Conservation (phyloP, 2,113 vertebrate genomes). For the Promerops cafer region DNA sequence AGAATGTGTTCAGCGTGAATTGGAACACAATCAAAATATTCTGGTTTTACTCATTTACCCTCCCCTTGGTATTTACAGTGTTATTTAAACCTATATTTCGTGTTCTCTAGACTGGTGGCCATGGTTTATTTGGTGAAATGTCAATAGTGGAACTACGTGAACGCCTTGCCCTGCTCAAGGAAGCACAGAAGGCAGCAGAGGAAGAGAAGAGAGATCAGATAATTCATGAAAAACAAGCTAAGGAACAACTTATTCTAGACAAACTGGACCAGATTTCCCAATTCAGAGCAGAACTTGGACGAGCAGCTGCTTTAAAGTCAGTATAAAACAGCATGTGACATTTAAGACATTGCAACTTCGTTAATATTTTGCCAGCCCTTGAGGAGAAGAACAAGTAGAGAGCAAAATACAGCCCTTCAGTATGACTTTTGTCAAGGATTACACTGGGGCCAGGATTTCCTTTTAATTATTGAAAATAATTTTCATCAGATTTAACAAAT, state of each 20-base stretch:
- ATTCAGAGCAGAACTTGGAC: slow-evolving; percentile 72
- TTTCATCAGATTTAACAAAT: slow-evolving; percentile 2
- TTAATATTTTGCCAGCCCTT: slow-evolving; percentile 19
- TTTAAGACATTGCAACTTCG: neutral
- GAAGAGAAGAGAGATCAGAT: slow-evolving; percentile 81
- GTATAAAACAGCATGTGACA: slow-evolving; percentile 48
- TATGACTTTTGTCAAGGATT: neutral
- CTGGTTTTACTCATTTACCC: neutral
- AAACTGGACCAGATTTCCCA: slow-evolving; percentile 77
- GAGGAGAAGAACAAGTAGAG: neutral
- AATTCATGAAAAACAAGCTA: slow-evolving; percentile 75
- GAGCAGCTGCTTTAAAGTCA: slow-evolving; percentile 77
- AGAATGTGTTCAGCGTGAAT: neutral
- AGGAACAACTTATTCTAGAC: slow-evolving; percentile 76
- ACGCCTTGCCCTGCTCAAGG: slow-evolving; percentile 77
- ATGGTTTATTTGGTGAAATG: slow-evolving; percentile 88
- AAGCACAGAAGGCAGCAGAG: slow-evolving; percentile 67
- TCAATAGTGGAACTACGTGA: slow-evolving; percentile 85
- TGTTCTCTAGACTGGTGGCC: slow-evolving; percentile 75
- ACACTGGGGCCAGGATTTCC: neutral
- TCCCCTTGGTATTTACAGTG: slow-evolving; percentile 12
- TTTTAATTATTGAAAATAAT: neutral
- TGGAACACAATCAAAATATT: neutral
- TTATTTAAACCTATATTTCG: neutral
- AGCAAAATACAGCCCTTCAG: neutral